phyloP scores from a whole-genome alignment of 2,888 invertebrate genomes.

The Octodonta nipae region DNA sequence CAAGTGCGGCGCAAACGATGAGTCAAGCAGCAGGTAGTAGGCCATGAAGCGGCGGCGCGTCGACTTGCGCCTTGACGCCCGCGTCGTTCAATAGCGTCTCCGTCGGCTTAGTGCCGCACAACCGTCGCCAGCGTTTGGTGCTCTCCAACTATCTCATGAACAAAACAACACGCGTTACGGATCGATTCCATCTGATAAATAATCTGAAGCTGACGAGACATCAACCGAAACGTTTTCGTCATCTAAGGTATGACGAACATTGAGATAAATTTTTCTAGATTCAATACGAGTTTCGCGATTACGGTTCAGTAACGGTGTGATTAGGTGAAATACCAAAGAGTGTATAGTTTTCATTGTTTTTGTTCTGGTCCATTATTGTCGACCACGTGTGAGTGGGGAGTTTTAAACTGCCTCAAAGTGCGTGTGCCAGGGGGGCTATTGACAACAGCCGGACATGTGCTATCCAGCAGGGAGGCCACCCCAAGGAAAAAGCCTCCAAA shows the following conservation, averaged over 20 bases:
- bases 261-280: too few species aligned
- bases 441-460: constrained; percentile 38
- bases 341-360: not conserved
- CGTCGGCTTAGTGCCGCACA: constrained; percentile 34
- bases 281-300: too few species aligned
- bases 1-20: constrained; percentile 22
- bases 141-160: constrained; percentile 11
- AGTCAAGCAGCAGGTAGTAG: constrained; percentile 33
- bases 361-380: constrained; percentile 7
- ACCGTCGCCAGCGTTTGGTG: constrained; percentile 34
- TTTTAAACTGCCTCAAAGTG: constrained; percentile 36
- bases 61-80: constrained; percentile 32
- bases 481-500: constrained; percentile 38
- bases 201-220: constrained; percentile 2
- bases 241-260: too few species aligned
- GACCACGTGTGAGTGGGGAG: constrained; percentile 34
- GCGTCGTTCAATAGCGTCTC: constrained; percentile 35
- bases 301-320: constrained; percentile 4
- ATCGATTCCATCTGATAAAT: not conserved
- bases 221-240: constrained; percentile 6
- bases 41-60: constrained; percentile 29
- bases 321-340: constrained; percentile 25
- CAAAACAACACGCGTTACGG: constrained; percentile 10
- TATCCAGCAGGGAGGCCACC: constrained; percentile 37
- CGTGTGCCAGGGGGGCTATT: constrained; percentile 37